Percentiles rank a stretch among this genome's conserved stretches.
Evolutionary conservation across 2,797 vertebrate genomes (phyloP).

Genomic region (Phalloptychus januarius): DNA sequence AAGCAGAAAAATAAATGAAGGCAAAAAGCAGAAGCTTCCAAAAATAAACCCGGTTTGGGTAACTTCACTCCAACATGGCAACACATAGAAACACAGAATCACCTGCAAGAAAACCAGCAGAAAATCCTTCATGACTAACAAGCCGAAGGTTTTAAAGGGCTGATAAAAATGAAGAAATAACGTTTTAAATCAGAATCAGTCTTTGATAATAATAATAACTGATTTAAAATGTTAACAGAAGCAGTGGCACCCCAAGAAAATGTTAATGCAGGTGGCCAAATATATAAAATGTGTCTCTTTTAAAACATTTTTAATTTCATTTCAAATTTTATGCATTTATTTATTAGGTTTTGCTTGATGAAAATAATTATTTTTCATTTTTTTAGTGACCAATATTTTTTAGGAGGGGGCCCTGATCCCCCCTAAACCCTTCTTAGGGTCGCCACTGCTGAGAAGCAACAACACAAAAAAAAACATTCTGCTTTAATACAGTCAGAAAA

Average conservation of each 20-base stretch:
- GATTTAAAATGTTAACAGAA: conserved; percentile 1
- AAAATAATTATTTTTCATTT: too few species aligned
- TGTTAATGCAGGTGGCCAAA: too few species aligned
- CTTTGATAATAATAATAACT: neutral
- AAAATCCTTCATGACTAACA: conserved; percentile 1
- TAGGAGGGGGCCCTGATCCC: too few species aligned
- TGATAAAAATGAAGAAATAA: neutral
- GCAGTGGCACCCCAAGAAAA: too few species aligned
- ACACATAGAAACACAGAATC: neutral
- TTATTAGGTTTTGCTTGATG: too few species aligned
- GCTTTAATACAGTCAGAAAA: conserved; percentile 16
- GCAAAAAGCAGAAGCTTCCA: conserved; percentile 28
- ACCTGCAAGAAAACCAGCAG: neutral
- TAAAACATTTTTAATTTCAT: too few species aligned
- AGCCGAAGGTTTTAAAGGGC: conserved; percentile 3
- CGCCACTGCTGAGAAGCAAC: neutral
- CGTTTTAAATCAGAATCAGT: neutral
- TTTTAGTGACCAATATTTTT: too few species aligned
- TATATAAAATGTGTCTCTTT: too few species aligned
- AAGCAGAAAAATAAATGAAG: neutral
- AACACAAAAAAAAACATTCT: neutral
- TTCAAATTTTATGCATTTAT: too few species aligned
- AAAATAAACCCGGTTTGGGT: conserved; percentile 34
- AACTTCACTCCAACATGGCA: neutral
- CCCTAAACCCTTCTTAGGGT: too few species aligned